phyloP scores from a whole-genome alignment of 2,888 invertebrate species.

The Protula sp. region DNA sequence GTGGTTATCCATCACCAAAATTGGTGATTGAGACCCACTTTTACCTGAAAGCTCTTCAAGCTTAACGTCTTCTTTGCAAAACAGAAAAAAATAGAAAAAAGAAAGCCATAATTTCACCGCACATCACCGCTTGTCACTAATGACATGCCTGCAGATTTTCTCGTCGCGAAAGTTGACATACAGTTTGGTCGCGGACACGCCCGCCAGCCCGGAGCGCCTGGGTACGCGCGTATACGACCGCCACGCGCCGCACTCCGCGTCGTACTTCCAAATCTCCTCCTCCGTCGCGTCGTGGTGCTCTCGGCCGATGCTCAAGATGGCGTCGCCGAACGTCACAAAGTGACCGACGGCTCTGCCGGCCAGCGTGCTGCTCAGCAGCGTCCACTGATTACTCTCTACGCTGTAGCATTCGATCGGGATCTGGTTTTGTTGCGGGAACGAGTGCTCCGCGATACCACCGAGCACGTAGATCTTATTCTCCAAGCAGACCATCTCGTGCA shows the following conservation, averaged over 20 bases:
- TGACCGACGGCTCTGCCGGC: conserved; percentile 51
- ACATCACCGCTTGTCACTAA: not conserved
- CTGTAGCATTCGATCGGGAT: conserved; percentile 49
- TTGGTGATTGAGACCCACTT: no score
- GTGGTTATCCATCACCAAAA: no score
- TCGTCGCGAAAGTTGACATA: conserved; percentile 47
- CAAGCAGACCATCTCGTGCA: conserved; percentile 47
- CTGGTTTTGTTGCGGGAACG: conserved; percentile 41
- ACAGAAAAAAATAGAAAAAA: no score
- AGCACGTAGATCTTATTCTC: conserved; percentile 40
- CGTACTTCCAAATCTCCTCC: conserved; percentile 50
- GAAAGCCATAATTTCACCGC: no score
- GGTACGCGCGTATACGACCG: conserved; percentile 43
- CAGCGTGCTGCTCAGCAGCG: conserved; percentile 45
- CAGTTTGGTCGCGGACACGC: conserved; percentile 40
- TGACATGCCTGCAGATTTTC: conserved; percentile 26
- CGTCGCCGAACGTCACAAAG: conserved; percentile 40
- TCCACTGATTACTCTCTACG: conserved; percentile 45
- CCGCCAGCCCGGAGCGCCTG: conserved; percentile 41
- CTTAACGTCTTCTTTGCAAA: no score
- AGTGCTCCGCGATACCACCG: conserved; percentile 47
- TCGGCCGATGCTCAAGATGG: conserved; percentile 46
- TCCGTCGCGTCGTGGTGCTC: conserved; percentile 50
- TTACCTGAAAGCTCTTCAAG: no score
- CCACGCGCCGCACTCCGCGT: conserved; percentile 41